A percentile compares a stretch with the other conserved stretches of the same genome.
Conservation (phyloP, 2,113 vertebrate species). For the Boulengeromyrus knoepffleri region DNA sequence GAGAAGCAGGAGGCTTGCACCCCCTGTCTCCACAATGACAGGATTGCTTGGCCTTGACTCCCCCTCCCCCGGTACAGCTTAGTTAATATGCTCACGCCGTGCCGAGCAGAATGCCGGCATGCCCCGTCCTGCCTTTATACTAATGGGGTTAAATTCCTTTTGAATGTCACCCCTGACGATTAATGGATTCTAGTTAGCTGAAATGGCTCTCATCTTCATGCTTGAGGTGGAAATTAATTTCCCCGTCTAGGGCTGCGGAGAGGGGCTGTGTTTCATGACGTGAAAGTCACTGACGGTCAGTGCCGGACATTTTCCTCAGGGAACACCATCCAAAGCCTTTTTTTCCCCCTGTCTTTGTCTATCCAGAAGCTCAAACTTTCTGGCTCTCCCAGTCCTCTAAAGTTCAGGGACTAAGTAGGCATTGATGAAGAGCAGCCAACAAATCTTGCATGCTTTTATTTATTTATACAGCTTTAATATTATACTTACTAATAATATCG, state of each 20-base stretch:
- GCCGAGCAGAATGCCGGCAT: conserved; percentile 1
- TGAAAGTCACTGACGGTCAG: neutral
- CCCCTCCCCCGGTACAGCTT: neutral
- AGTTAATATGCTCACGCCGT: conserved; percentile 11
- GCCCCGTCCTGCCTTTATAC: neutral
- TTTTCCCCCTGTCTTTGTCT: neutral
- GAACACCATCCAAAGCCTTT: neutral
- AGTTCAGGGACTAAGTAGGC: neutral
- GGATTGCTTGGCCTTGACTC: neutral
- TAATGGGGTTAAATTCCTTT: neutral
- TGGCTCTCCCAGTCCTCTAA: neutral
- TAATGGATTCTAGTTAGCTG: neutral
- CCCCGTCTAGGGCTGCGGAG: neutral
- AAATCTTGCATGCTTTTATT: neutral
- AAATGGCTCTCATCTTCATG: neutral
- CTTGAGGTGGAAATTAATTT: conserved; percentile 2
- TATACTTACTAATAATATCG: conserved; percentile 3
- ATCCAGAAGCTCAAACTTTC: neutral
- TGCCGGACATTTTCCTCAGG: neutral
- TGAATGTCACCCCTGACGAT: conserved; percentile 2
- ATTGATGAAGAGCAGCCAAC: neutral
- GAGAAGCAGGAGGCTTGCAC: neutral
- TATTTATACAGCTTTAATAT: neutral
- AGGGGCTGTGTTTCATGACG: neutral
- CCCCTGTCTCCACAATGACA: neutral